Base-by-base conservation (phyloP, 2,888 invertebrate genomes). In the Caenorhabditis angaria region DNA sequence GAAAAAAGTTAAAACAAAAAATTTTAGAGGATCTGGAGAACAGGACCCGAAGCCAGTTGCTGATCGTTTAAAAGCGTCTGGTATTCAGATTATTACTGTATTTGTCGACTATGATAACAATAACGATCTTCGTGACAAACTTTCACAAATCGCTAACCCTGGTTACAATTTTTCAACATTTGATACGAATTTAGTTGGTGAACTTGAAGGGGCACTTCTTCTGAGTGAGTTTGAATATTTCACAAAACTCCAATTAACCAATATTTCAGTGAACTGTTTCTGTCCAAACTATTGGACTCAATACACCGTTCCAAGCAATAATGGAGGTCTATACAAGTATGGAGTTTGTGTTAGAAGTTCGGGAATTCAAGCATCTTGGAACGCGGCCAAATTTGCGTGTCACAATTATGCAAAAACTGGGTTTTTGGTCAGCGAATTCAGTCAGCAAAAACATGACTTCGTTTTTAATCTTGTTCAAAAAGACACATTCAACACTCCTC, bases 251-350 rank as follows among this genome's bases (percentile, higher is more conserved):
- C 5, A 32, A 8, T 12, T 8, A 32, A 32, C 32, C 12, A 32
- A 0, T 14, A 25, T 57, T 74, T 35, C 60, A 74, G 73, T 59
- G 24, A 74, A 74, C 41, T 74, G 74, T 55, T 74, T 63, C 61
- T 74, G 74, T 27, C 74, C 70, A 25, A 64, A 60, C 50, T 50
- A 35, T 18, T 74, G 74, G 70, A 57, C 48, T 3, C 74, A 70
- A 51, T 74, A 63, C 47, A 50, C 59, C 12, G 41, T 28, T 27
- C 32, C 20, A 5, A 66, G 47, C 63, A 12, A 27, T 20, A 60
- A 61, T 20, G 50, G 54, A 18, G 25, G n/a, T 41, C 56, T 66
- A 8, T 50, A 61, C 25, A 65, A 57, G 20, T 74, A 70, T 48
- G 74, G 74, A 35, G 65, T 67, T 12, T 73, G 73, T 35, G 27